A percentile compares a stretch with the other conserved stretches of the same genome.
These are phyloP conservation scores for Rhinogobio ventralis DNA, from an alignment of 2,797 vertebrate species.

Conservation along the genomic window DNA sequence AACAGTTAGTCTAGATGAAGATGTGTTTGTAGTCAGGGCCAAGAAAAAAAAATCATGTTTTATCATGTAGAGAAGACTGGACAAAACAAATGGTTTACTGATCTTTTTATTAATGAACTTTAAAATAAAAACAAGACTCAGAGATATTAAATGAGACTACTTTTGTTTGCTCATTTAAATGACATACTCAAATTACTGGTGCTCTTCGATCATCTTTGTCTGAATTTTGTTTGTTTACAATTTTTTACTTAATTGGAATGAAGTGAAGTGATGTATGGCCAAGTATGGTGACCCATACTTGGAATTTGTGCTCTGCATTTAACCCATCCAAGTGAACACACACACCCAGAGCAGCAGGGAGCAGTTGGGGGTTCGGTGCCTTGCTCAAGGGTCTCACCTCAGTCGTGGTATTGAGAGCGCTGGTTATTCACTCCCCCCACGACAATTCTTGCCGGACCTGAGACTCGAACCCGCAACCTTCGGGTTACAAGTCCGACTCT, in stretches of 20 bases:
- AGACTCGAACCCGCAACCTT: no score
- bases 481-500: no score
- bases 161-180: slow-evolving; percentile 35
- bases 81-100: slow-evolving; percentile 55
- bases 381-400: no score
- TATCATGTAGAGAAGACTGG: slow-evolving; percentile 51
- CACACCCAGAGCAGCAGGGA: no score
- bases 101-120: slow-evolving; percentile 61
- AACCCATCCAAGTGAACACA: no score
- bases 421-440: no score
- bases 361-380: no score
- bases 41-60: slow-evolving; percentile 40
- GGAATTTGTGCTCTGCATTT: no score
- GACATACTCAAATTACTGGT: background rate
- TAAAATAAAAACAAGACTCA: slow-evolving; percentile 58
- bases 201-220: background rate
- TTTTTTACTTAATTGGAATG: background rate
- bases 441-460: no score
- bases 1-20: slow-evolving; percentile 54
- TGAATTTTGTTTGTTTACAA: accelerated
- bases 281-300: no score
- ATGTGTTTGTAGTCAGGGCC: slow-evolving; percentile 55
- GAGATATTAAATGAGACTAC: slow-evolving; percentile 32
- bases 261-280: no score
- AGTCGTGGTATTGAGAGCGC: no score